Evolutionary conservation across 2,888 invertebrate species (phyloP).

Genomic region (Stenotaenia linearis): DNA sequence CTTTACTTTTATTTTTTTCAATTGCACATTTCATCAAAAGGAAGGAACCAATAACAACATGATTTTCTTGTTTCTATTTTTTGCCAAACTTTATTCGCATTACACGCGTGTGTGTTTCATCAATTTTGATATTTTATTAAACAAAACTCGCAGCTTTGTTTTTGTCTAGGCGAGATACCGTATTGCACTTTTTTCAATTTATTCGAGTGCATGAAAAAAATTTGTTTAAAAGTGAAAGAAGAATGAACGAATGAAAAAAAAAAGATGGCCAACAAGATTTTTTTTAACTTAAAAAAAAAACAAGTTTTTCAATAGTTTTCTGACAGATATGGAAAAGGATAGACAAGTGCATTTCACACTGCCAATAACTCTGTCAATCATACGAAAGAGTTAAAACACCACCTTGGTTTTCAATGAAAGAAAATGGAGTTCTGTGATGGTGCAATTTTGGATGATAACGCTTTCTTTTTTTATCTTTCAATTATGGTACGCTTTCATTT

Average conservation of each 20-base stretch:
- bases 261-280: not conserved
- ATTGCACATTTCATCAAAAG: not conserved
- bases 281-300: not conserved
- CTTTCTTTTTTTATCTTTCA: not conserved
- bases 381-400: not conserved
- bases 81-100: not conserved
- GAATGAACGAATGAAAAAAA: not conserved
- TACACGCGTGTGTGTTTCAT: not conserved
- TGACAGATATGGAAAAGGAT: not conserved
- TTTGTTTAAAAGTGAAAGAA: not conserved
- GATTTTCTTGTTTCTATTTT: not conserved
- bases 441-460: not conserved
- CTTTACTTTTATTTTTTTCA: not conserved
- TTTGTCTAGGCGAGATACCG: not conserved
- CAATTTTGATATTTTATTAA: constrained; percentile 19
- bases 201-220: constrained; percentile 9
- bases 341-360: constrained; percentile 17
- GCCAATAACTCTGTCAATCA: constrained; percentile 33
- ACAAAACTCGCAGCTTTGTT: not conserved
- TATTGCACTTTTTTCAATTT: constrained; percentile 15
- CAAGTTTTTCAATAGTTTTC: constrained; percentile 1
- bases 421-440: not conserved
- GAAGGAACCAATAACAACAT: constrained; percentile 1
- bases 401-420: not conserved
- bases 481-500: too few species aligned